Evolutionary conservation across 2,113 vertebrate genomes (phyloP), one percentile per base, ranked within the genome.

Genomic region (Cryptomyrus ogoouensis): DNA sequence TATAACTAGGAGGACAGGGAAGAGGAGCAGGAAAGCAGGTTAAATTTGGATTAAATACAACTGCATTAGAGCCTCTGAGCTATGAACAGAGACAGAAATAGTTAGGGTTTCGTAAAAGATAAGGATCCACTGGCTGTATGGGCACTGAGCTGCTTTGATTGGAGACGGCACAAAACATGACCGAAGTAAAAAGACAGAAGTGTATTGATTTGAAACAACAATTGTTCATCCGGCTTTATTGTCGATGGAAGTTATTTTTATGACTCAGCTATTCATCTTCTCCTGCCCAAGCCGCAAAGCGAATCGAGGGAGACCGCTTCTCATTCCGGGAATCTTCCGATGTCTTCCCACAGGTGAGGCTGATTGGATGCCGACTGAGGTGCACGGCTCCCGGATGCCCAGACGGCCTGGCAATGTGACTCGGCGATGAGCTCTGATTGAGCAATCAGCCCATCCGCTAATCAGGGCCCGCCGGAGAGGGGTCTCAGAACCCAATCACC

Each of bases 401-500:
- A 66, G 35, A n/a, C 44, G 15, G 77, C 58, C 44, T 9, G 49
- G 52, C 66, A 87, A 35, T 88, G 53, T 46, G 62, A 27, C 46
- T 53, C 66, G 4, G 83, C 66, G 74, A 80, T 49, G 42, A 80
- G 66, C 83, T 35, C 62, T 88, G 84, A 90, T 90, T 90, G 85
- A 80, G 24, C 62, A 77, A 88, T 53, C 80, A 74, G n/a, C 58
- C 58, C 24, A 10, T 58, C 50, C n/a, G 12, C 80, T 89, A 87
- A 90, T 90, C 89, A 88, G 44, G 52, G 35, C 9, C 13, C 24
- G 27, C 35, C 31, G 39, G 49, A 56, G 84, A 66, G 19, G 49
- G 89, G 85, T 66, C 46, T 52, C 44, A 8, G 84, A 90, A 84
- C 83, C 58, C 89, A 90, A 90, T 90, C 89, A 87, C 47, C 44